Evolutionary conservation across 2,113 vertebrate genomes (phyloP), one percentile per base, ranked within the genome.

Genomic region (Indicator maculatus): DNA sequence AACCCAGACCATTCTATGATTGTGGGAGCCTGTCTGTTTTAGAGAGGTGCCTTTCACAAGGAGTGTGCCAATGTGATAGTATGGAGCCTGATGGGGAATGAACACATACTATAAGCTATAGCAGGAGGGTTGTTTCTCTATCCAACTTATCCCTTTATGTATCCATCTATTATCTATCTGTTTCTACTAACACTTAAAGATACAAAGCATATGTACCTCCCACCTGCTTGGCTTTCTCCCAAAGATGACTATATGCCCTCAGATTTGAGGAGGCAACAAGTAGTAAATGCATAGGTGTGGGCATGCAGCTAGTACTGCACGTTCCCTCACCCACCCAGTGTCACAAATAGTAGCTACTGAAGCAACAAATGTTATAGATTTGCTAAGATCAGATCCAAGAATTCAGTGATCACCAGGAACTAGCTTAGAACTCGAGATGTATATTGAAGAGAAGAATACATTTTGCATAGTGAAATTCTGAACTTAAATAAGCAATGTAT

Each of bases 401-500:
- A 58, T 70, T 81, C 56, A 47, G 12, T 23, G 30, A 75, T 8
- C 24, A 59, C 23, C 30, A 76, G 50, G n/a, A 86, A 44, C 15
- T 6, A 64, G 7, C 7, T 67, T 39, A 83, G 64, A 72, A 73
- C 5, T 52, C 23, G 6, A 10, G 21, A 55, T 60, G 55, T 76
- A 3, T 38, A 86, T 90, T 82, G 53, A n/a, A 27, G 41, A 76
- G 20, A 33, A 45, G 17, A 64, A 75, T 8, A 69, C 4, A 5
- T n/a, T 75, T 75, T 67, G 58, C 28, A 11, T 58, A 28, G 11
- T 6, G 55, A 56, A 39, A 44, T 59, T 66, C 41, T 26, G 39
- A 26, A 7, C 12, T 78, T 30, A 30, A 2, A 3, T n/a, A 33
- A 30, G 4, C 74, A 39, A 56, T 4, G 10, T 0, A 1, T 70